phyloP scores from a whole-genome alignment of 2,113 vertebrate genomes.

The Camelus bactrianus region DNA sequence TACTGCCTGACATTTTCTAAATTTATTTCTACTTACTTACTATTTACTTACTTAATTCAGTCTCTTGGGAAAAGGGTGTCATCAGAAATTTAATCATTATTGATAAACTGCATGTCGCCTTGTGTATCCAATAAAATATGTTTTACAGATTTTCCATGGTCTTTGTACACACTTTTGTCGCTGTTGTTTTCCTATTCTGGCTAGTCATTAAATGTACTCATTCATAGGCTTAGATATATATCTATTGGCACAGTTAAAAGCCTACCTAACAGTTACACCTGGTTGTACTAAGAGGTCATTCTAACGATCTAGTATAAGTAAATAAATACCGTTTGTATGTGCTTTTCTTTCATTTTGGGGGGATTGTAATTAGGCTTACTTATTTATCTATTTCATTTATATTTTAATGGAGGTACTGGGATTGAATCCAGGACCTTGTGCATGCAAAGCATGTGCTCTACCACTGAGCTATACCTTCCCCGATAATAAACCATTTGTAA shows the following conservation, averaged over 20 bases:
- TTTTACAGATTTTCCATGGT: not conserved
- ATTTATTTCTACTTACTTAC: not conserved
- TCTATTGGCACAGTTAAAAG: not conserved
- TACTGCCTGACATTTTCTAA: not conserved
- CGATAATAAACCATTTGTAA: not conserved
- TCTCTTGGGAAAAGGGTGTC: not conserved
- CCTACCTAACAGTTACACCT: not conserved
- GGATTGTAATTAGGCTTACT: too few relatives aligned
- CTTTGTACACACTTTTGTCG: not conserved
- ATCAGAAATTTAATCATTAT: not conserved
- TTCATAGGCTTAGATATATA: not conserved
- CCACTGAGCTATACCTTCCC: too few relatives aligned
- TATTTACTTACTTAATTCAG: not conserved
- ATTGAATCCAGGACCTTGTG: too few relatives aligned
- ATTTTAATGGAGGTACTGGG: too few relatives aligned
- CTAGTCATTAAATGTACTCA: not conserved
- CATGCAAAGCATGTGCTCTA: too few relatives aligned
- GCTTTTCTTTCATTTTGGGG: too few relatives aligned
- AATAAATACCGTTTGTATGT: not conserved
- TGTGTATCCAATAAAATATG: not conserved
- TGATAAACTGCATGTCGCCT: not conserved
- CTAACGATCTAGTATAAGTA: not conserved
- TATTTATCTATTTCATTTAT: too few relatives aligned
- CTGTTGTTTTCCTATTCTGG: not conserved
- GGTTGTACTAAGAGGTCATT: not conserved